Conservation (phyloP, 2,888 invertebrate species). For the Watsonalla cultraria region DNA sequence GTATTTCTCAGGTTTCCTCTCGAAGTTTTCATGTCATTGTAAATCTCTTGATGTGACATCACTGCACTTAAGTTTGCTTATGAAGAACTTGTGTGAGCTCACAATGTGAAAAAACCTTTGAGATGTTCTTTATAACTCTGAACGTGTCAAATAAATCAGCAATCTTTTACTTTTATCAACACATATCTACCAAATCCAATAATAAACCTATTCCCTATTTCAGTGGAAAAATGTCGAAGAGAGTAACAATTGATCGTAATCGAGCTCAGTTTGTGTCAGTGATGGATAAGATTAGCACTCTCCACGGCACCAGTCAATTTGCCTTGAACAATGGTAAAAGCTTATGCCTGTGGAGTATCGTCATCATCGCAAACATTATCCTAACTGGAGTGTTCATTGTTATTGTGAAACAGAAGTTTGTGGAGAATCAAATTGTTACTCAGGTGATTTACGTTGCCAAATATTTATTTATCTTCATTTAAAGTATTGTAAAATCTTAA, state of each 20-base stretch:
- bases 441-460: slow-evolving; percentile 28
- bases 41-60: too few relatives aligned
- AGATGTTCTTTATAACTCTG: too few relatives aligned
- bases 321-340: slow-evolving; percentile 25
- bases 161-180: background rate
- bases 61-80: too few relatives aligned
- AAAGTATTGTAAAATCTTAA: too few relatives aligned
- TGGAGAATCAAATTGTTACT: slow-evolving; percentile 53
- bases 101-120: too few relatives aligned
- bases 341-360: slow-evolving; percentile 32
- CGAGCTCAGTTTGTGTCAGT: slow-evolving; percentile 8
- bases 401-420: slow-evolving; percentile 46
- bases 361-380: slow-evolving; percentile 32
- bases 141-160: too few relatives aligned
- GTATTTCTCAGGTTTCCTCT: too few relatives aligned
- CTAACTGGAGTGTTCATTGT: slow-evolving; percentile 40
- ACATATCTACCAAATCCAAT: background rate
- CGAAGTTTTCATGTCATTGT: too few relatives aligned
- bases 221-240: slow-evolving; percentile 15
- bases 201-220: background rate
- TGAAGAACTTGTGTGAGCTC: too few relatives aligned
- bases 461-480: background rate
- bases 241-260: slow-evolving; percentile 3
- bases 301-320: slow-evolving; percentile 48
- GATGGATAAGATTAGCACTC: slow-evolving; percentile 36